Evolutionary conservation across 1,140 invertebrate species (phyloP).

Genomic region (Lepidurus arcticus): DNA sequence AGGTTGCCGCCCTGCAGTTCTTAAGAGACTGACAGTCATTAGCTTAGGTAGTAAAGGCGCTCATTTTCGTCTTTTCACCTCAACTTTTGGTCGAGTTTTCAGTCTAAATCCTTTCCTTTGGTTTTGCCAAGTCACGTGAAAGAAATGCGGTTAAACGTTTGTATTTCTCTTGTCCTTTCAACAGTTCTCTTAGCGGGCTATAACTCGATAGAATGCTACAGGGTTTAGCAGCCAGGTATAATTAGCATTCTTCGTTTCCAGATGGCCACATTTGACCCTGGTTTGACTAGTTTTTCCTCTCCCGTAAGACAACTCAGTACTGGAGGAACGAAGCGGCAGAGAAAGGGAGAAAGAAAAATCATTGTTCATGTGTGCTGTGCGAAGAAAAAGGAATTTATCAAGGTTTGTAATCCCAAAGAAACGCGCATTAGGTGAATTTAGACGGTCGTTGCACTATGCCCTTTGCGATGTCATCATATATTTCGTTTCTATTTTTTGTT

Average conservation of each 20-base stretch:
- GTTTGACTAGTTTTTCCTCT: slow-evolving; percentile 4
- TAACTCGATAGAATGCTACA: neutral
- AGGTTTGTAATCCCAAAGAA: neutral
- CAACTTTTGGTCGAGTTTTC: too few relatives aligned
- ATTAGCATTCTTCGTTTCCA: neutral
- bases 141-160: too few relatives aligned
- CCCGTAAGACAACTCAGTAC: neutral
- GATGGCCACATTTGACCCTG: slow-evolving; percentile 4
- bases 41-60: neutral
- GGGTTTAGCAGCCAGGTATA: neutral
- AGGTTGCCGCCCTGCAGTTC: neutral
- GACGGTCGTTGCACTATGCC: neutral
- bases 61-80: neutral
- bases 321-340: neutral
- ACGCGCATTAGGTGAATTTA: neutral
- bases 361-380: neutral
- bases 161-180: too few relatives aligned
- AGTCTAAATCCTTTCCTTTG: too few relatives aligned
- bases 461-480: neutral
- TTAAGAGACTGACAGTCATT: neutral
- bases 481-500: neutral
- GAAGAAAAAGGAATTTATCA: neutral
- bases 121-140: too few relatives aligned
- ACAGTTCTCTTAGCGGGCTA: neutral
- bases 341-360: neutral